A percentile compares a stretch with the other conserved stretches of the same genome.
Conservation (phyloP, 2,113 vertebrate genomes). For the Channa maculata region DNA sequence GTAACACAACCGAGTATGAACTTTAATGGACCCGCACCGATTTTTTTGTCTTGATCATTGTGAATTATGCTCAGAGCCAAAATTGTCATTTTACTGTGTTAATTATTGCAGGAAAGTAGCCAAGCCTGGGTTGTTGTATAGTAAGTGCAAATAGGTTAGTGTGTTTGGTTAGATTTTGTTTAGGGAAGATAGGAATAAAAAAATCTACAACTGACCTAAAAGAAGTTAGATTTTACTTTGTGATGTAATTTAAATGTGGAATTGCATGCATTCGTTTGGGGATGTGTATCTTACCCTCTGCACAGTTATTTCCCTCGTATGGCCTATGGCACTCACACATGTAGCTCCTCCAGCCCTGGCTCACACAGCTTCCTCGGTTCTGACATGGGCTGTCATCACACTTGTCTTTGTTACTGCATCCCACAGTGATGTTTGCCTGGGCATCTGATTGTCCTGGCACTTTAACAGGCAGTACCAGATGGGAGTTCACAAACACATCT, state of each 20-base stretch:
- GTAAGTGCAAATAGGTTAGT: neutral
- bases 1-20: too few species aligned
- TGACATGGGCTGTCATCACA: slow-evolving; percentile 88
- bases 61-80: too few species aligned
- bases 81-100: too few species aligned
- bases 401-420: slow-evolving; percentile 86
- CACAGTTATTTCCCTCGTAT: slow-evolving; percentile 83
- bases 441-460: slow-evolving; percentile 54
- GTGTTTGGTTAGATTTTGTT: neutral
- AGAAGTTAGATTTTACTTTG: too few species aligned
- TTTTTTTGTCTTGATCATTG: too few species aligned
- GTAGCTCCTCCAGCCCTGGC: slow-evolving; percentile 87
- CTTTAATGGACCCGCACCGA: too few species aligned
- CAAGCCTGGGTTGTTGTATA: too few species aligned
- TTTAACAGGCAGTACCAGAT: slow-evolving; percentile 76
- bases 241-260: neutral
- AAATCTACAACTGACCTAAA: neutral
- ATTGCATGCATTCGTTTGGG: neutral
- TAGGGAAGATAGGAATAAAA: neutral
- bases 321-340: slow-evolving; percentile 90
- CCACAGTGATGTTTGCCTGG: slow-evolving; percentile 83
- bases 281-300: slow-evolving; percentile 83
- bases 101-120: too few species aligned
- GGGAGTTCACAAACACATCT: slow-evolving; percentile 87
- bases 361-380: slow-evolving; percentile 88